Conservation (phyloP, 2,888 invertebrate species). For the Drosophila percnosoma region DNA sequence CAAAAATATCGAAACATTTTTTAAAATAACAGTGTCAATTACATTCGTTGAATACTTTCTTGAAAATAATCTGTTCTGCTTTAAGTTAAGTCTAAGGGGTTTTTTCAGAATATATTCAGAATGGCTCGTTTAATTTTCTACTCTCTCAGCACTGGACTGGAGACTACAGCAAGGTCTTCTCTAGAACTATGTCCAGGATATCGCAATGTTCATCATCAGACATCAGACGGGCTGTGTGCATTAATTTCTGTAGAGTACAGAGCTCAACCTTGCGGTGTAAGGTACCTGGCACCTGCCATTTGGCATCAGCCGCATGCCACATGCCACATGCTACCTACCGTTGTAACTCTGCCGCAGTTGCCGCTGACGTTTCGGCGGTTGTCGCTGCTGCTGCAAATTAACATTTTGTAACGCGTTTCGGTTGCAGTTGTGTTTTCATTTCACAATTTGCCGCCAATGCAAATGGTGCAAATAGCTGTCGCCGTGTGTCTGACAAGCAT, state of each 20-base stretch:
- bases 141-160: not conserved
- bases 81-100: not conserved
- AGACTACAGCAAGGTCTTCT: not conserved
- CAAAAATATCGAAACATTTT: not conserved
- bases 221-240: slow-evolving; percentile 10
- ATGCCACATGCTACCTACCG: not conserved
- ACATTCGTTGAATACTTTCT: not conserved
- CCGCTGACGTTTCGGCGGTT: slow-evolving; percentile 43
- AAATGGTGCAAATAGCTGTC: slow-evolving; percentile 9
- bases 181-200: slow-evolving; percentile 17
- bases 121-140: not conserved
- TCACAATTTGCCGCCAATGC: slow-evolving; percentile 52
- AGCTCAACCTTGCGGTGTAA: slow-evolving; percentile 40
- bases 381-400: slow-evolving; percentile 66
- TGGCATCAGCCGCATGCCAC: slow-evolving; percentile 26
- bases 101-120: not conserved
- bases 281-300: slow-evolving; percentile 28
- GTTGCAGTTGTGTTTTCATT: slow-evolving; percentile 65
- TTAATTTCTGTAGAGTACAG: slow-evolving; percentile 49
- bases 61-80: not conserved
- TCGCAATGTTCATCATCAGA: slow-evolving; percentile 12
- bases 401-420: slow-evolving; percentile 74
- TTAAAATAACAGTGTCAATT: not conserved
- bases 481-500: slow-evolving; percentile 54
- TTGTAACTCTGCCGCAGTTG: slow-evolving; percentile 13